Evolutionary conservation across 2,113 vertebrate genomes (phyloP).

Genomic region (Ahaetulla prasina): DNA sequence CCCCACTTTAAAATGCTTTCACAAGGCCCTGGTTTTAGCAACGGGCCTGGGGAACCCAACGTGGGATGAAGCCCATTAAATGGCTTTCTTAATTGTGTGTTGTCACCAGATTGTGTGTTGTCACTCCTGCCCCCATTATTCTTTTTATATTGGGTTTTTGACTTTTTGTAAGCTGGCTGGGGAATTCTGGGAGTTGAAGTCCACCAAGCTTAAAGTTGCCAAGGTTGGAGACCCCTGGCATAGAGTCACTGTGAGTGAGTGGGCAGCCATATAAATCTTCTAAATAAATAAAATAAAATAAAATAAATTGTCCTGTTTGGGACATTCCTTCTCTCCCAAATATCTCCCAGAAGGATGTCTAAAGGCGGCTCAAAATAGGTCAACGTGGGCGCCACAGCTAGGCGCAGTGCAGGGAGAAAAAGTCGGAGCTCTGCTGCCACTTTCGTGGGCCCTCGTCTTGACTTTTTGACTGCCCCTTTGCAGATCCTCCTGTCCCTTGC

Average conservation of each 20-base stretch:
- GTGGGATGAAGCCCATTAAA: background rate
- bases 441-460: background rate
- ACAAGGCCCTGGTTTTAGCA: background rate
- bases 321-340: background rate
- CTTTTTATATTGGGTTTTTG: background rate
- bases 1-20: background rate
- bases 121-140: background rate
- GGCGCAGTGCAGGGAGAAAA: background rate
- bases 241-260: background rate
- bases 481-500: background rate
- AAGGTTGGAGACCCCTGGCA: too few relatives aligned
- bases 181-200: too few relatives aligned
- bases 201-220: too few relatives aligned
- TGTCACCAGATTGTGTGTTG: background rate
- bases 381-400: background rate
- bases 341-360: background rate
- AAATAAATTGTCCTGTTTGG: background rate
- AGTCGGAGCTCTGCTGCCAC: background rate
- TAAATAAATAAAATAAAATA: background rate
- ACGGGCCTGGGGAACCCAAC: background rate
- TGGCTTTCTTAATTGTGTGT: background rate
- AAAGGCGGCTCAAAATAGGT: background rate
- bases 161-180: background rate
- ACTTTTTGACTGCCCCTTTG: background rate
- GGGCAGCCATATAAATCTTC: background rate